These are phyloP conservation scores for Aphrocallistes beatrix DNA, from an alignment of 37 sponge, comb jelly and placozoan species.

Conservation along the genomic window DNA sequence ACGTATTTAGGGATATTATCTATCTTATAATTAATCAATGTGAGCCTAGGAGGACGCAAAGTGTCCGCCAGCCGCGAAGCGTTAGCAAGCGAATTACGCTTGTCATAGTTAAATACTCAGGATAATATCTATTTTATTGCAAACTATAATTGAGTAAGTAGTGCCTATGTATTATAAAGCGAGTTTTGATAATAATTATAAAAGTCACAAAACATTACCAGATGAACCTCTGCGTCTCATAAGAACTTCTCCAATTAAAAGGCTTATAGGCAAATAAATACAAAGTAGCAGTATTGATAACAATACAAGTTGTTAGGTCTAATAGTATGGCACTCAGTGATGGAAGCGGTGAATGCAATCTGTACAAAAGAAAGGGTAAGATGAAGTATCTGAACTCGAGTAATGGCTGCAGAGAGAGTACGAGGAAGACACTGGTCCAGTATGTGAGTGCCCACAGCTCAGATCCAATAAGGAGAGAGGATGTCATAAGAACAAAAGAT, in stretches of 20 bases:
- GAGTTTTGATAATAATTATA: background rate
- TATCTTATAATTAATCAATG: too few species aligned
- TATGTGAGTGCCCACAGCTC: constrained; percentile 38
- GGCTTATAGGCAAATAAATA: constrained; percentile 47
- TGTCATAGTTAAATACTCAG: background rate
- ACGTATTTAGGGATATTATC: too few species aligned
- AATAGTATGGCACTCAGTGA: background rate
- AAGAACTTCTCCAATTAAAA: constrained; percentile 46
- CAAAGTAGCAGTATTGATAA: constrained; percentile 40
- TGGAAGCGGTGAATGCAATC: background rate
- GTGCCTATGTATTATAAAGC: background rate
- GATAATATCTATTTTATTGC: background rate
- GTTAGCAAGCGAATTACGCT: background rate
- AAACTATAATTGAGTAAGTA: background rate
- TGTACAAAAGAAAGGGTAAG: constrained; percentile 57
- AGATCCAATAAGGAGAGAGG: background rate
- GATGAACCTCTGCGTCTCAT: constrained; percentile 60
- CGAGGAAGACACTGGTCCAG: constrained; percentile 23
- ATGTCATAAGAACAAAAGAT: background rate
- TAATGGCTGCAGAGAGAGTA: constrained; percentile 61
- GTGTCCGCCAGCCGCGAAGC: too few species aligned
- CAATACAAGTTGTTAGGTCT: constrained; percentile 32
- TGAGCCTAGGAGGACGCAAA: too few species aligned
- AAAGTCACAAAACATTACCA: constrained; percentile 31
- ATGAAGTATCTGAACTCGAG: constrained; percentile 89